These are phyloP conservation scores for Crossocerus cetratus DNA, from an alignment of 2,888 invertebrate genomes.

Conservation along the genomic window DNA sequence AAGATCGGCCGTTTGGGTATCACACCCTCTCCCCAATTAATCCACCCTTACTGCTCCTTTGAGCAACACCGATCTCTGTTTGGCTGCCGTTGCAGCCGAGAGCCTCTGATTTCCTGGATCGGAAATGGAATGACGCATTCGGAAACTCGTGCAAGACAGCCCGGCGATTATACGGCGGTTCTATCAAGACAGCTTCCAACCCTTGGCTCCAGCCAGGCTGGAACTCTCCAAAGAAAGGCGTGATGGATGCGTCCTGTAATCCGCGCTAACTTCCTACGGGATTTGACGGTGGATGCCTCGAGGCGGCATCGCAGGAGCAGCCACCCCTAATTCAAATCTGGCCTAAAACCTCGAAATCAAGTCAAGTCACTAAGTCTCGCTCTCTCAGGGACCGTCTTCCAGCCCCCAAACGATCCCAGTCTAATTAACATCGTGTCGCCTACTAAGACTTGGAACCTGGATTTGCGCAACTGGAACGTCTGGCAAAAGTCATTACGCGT, in stretches of 20 bases:
- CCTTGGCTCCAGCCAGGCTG: constrained; percentile 4
- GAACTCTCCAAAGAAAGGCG: constrained; percentile 66
- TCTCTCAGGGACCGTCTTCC: constrained; percentile 45
- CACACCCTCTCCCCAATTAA: constrained; percentile 49
- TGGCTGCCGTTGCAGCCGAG: not conserved
- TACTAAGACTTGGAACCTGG: constrained; percentile 52
- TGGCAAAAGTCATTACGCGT: constrained; percentile 69
- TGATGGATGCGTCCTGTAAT: constrained; percentile 76
- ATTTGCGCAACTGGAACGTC: constrained; percentile 49
- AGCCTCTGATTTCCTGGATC: constrained; percentile 6
- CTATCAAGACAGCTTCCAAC: constrained; percentile 28
- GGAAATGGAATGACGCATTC: constrained; percentile 10
- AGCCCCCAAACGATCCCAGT: constrained; percentile 63
- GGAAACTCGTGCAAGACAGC: not conserved
- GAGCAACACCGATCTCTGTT: not conserved
- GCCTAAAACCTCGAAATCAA: constrained; percentile 74
- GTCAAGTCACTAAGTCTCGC: constrained; percentile 73
- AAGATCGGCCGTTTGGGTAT: constrained; percentile 46
- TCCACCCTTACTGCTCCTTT: constrained; percentile 9
- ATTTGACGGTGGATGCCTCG: constrained; percentile 66
- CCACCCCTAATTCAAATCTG: constrained; percentile 65
- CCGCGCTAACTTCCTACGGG: constrained; percentile 75
- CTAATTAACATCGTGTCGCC: constrained; percentile 77
- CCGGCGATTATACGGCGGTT: not conserved
- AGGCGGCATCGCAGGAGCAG: constrained; percentile 54